Evolutionary conservation across 2,888 invertebrate genomes (phyloP), one percentile per base, ranked within the genome.

Genomic region (Mythimna ferrago): DNA sequence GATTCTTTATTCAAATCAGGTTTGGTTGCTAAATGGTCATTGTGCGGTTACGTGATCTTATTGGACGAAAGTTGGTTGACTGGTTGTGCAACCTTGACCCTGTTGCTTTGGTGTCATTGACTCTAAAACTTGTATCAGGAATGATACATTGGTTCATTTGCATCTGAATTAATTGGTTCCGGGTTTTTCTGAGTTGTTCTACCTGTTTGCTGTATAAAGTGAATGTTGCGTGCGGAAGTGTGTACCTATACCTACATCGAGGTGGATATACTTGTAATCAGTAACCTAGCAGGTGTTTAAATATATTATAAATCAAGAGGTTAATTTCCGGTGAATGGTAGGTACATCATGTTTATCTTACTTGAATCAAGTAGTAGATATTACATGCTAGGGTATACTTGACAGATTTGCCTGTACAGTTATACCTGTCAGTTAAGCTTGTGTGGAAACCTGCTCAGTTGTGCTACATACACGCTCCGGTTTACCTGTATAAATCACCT

Each of bases 21-120:
- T 56, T 62, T 38, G 51, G 70, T 86, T 82, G 77, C 75, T 11
- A 76, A 85, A 84, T 57, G 61, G 63, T 65, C 70, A 73, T 78
- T 83, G 63, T 80, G 38, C 57, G 53, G 53, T 82, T 75, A 84
- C 84, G 84, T 85, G 86, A 68, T 84, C 38, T 71, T 79, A 84
- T 76, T 81, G 71, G 61, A 71, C 51, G 86, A 85, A 85, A 85
- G 77, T 68, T 53, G 67, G 14, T 57, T 71, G 70, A 75, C 38
- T 65, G 56, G 71, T 69, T 72, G 16, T 0, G 19, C 41, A 65
- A 68, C 79, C 83, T 80, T 75, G 75, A 83, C 75, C 71, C 48
- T 83, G 66, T 84, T 86, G 48, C 14, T 48, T 62, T 16, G 19
- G 64, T 76, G 84, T 77, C 82, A 85, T 80, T 83, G 83, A 83